phyloP scores from a whole-genome alignment of 1,140 invertebrate genomes.

The Bombus picipes region DNA sequence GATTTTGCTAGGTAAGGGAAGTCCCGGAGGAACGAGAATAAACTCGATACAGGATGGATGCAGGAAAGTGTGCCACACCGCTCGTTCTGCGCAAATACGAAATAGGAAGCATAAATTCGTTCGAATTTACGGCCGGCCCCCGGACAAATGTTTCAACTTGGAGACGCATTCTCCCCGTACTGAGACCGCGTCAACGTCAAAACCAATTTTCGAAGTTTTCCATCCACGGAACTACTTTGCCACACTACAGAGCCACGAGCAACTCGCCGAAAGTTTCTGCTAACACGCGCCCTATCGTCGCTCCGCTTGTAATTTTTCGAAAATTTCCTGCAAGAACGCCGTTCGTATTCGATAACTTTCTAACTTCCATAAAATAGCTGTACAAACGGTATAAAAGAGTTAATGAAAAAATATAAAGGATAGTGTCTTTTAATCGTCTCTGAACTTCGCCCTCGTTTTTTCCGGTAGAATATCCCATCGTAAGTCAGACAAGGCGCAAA shows the following conservation, averaged over 20 bases:
- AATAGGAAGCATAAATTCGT: constrained; percentile 41
- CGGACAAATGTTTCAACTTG: constrained; percentile 41
- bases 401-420: background rate
- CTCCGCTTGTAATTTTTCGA: constrained; percentile 4
- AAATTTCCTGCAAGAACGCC: background rate
- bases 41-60: constrained; percentile 29
- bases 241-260: background rate
- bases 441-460: background rate
- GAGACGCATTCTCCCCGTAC: constrained; percentile 6
- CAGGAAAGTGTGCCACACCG: constrained; percentile 15
- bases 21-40: background rate
- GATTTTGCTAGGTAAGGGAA: background rate
- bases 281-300: background rate
- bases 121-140: constrained; percentile 34
- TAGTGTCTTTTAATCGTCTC: background rate
- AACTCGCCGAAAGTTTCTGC: constrained; percentile 3
- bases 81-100: constrained; percentile 28
- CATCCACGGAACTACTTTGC: constrained; percentile 18
- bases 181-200: constrained; percentile 29
- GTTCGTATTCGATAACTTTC: background rate
- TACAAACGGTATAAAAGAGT: background rate
- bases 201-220: constrained; percentile 48
- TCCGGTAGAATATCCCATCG: background rate
- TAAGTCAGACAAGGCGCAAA: background rate
- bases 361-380: background rate